Evolutionary conservation across 2,888 invertebrate species (phyloP).

Genomic region (Pomacea canaliculata): DNA sequence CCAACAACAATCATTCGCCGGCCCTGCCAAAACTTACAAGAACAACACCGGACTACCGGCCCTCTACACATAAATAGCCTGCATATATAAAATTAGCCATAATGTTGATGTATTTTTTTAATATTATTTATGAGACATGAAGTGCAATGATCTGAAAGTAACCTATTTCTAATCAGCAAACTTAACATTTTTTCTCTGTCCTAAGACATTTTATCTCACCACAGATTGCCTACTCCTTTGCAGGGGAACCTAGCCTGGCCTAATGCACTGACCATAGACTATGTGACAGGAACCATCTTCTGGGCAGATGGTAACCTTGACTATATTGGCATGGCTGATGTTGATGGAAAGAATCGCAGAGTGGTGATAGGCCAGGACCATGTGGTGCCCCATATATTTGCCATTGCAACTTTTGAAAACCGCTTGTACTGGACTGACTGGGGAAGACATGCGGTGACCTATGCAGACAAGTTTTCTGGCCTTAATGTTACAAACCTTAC

Average conservation of each 20-base stretch:
- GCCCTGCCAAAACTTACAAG: too few relatives aligned
- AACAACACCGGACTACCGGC: too few relatives aligned
- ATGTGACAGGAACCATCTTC: slow-evolving; percentile 93
- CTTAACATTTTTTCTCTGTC: too few relatives aligned
- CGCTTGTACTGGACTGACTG: slow-evolving; percentile 96
- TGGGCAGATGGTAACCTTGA: slow-evolving; percentile 98
- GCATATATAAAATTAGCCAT: too few relatives aligned
- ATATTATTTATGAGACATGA: too few relatives aligned
- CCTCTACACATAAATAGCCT: too few relatives aligned
- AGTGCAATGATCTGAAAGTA: too few relatives aligned
- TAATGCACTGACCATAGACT: slow-evolving; percentile 96
- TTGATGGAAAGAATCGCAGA: slow-evolving; percentile 84
- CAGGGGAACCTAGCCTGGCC: slow-evolving; percentile 88
- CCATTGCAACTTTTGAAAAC: slow-evolving; percentile 89
- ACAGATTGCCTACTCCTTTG: too few relatives aligned
- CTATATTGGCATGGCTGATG: slow-evolving; percentile 92
- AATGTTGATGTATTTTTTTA: too few relatives aligned
- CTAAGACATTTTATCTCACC: too few relatives aligned
- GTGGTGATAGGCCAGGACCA: slow-evolving; percentile 79
- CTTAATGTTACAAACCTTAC: slow-evolving; percentile 70
- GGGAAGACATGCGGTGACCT: slow-evolving; percentile 92
- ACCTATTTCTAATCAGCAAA: too few relatives aligned
- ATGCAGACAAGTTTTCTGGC: slow-evolving; percentile 90
- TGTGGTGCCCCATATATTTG: slow-evolving; percentile 76
- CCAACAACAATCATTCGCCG: too few relatives aligned